A percentile compares a stretch with the other conserved stretches of the same genome.
Evolutionary conservation across 2,888 invertebrate species (phyloP).

Genomic region (Eugnorisma glareosa): DNA sequence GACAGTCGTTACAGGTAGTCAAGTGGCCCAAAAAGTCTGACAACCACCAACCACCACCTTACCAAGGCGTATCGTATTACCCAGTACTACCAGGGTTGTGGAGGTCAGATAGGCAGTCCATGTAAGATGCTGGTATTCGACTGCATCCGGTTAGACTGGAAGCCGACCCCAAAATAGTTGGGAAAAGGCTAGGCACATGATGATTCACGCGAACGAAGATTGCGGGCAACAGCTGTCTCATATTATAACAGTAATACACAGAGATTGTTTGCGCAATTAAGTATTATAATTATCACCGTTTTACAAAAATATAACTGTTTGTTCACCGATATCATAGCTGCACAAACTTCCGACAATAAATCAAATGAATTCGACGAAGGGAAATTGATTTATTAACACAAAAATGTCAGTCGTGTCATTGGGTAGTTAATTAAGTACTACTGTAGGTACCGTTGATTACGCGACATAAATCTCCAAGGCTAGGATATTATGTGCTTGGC

Average conservation of each 20-base stretch:
- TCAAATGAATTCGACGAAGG: not conserved
- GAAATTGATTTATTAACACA: conserved; percentile 32
- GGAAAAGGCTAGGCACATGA: too few relatives aligned
- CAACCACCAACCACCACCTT: too few relatives aligned
- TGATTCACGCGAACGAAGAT: too few relatives aligned
- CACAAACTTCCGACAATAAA: not conserved
- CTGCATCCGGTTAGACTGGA: too few relatives aligned
- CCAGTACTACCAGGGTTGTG: too few relatives aligned
- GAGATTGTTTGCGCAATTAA: not conserved
- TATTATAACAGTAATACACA: not conserved
- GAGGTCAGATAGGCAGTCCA: too few relatives aligned
- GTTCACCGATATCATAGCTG: not conserved
- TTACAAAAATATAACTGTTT: not conserved
- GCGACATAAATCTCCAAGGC: conserved; percentile 64
- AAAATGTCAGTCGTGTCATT: conserved; percentile 41
- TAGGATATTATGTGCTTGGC: conserved; percentile 57
- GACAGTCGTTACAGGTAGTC: too few relatives aligned
- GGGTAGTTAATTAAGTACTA: conserved; percentile 54
- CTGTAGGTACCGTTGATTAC: conserved; percentile 45
- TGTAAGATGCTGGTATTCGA: too few relatives aligned
- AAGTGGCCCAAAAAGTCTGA: too few relatives aligned
- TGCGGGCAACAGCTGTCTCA: too few relatives aligned
- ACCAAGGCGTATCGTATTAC: too few relatives aligned
- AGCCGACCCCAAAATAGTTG: too few relatives aligned
- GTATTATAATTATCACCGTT: not conserved